phyloP scores from a whole-genome alignment of 2,888 invertebrate species.

The Ectemnius lituratus region DNA sequence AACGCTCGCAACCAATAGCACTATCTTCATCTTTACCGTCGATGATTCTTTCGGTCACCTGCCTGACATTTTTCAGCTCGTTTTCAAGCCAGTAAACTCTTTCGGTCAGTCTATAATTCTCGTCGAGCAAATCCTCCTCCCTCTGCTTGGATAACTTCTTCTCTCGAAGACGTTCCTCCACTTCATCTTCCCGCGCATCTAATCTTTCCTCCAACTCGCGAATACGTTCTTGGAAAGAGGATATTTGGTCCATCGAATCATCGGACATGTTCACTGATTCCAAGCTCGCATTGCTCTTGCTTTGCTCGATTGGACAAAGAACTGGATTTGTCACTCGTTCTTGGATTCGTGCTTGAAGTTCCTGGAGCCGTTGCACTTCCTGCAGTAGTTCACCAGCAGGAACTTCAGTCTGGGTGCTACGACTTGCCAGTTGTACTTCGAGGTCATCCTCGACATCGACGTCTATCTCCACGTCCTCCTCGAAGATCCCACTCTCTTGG shows the following conservation, averaged over 20 bases:
- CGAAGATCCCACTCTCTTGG: slow-evolving; percentile 88
- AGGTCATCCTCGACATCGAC: slow-evolving; percentile 76
- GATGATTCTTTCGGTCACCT: too few relatives aligned
- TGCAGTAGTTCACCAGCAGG: slow-evolving; percentile 71
- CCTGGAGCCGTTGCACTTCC: slow-evolving; percentile 71
- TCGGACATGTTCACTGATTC: slow-evolving; percentile 24
- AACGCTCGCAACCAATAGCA: too few relatives aligned
- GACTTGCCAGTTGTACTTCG: slow-evolving; percentile 65
- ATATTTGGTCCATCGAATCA: slow-evolving; percentile 39
- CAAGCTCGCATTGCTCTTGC: slow-evolving; percentile 15
- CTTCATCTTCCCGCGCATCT: slow-evolving; percentile 51
- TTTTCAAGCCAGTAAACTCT: slow-evolving; percentile 64
- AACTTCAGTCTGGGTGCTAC: slow-evolving; percentile 69
- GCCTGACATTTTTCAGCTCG: slow-evolving; percentile 39
- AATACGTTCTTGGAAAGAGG: slow-evolving; percentile 61
- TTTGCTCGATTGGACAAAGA: slow-evolving; percentile 26
- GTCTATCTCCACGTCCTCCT: slow-evolving; percentile 78
- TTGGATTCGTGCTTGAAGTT: slow-evolving; percentile 69
- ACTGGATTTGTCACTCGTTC: slow-evolving; percentile 60
- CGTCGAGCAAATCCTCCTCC: slow-evolving; percentile 68
- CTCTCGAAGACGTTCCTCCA: slow-evolving; percentile 50
- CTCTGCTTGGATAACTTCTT: slow-evolving; percentile 60
- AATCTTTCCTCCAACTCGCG: slow-evolving; percentile 66
- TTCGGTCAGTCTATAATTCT: slow-evolving; percentile 68
- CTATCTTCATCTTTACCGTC: too few relatives aligned